A percentile compares a stretch with the other conserved stretches of the same genome.
Conservation (phyloP, 2,113 vertebrate genomes). For the Alexandromys fortis region DNA sequence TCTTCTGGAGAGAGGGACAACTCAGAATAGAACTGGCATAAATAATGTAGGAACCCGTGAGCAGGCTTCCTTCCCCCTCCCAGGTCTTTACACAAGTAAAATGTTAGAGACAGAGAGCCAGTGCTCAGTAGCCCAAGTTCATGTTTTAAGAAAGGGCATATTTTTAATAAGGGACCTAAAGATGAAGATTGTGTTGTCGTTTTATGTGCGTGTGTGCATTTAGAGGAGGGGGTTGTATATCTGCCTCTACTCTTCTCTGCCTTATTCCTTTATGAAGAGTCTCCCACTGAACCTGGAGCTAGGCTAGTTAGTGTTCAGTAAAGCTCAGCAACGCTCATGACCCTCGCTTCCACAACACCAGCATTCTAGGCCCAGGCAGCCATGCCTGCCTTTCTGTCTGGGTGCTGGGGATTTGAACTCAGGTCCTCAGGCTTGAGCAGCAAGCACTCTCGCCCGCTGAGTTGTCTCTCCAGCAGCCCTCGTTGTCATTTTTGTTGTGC, state of each 20-base stretch:
- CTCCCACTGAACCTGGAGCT: background rate
- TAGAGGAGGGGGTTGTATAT: background rate
- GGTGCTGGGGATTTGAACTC: background rate
- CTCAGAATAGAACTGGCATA: background rate
- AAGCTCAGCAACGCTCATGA: background rate
- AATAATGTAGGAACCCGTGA: background rate
- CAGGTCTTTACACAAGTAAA: background rate
- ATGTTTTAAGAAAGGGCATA: background rate
- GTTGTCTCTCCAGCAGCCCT: background rate
- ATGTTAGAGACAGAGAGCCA: background rate
- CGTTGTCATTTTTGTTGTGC: background rate
- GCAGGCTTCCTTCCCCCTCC: background rate
- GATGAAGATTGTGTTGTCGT: background rate
- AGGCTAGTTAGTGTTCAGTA: background rate
- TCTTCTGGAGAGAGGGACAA: slow-evolving; percentile 15
- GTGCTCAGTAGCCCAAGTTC: background rate
- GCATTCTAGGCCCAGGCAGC: background rate
- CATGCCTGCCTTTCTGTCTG: background rate
- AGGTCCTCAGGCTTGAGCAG: background rate
- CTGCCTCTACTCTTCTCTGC: background rate
- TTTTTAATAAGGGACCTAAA: background rate
- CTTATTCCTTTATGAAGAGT: background rate
- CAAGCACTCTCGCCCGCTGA: background rate
- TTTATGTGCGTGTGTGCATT: accelerated
- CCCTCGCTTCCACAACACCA: background rate